phyloP scores from a whole-genome alignment of 2,797 vertebrate species.

The Fringilla coelebs region DNA sequence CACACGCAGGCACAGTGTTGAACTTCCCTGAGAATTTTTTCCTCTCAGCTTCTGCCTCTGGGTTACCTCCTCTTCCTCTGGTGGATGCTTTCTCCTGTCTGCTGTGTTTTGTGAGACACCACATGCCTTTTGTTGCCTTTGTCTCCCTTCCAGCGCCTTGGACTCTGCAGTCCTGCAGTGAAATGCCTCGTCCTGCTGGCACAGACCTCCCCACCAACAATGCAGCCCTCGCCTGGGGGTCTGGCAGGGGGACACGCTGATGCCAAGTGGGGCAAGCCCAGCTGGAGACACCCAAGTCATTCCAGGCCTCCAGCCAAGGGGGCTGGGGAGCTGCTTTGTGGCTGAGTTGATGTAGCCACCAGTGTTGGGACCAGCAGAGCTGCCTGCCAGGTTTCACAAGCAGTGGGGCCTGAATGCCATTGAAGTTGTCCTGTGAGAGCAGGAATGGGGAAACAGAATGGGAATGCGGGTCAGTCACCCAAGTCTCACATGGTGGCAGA shows the following conservation, averaged over 20 bases:
- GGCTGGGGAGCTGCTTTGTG: slow-evolving; percentile 7
- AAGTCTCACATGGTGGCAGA: neutral
- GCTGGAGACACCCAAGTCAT: slow-evolving; percentile 38
- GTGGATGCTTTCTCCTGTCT: neutral
- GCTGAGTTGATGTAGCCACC: neutral
- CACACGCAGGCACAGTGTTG: neutral
- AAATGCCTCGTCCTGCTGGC: slow-evolving; percentile 26
- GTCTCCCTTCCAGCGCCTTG: slow-evolving; percentile 34
- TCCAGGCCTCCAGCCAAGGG: slow-evolving; percentile 66
- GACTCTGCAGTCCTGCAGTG: neutral
- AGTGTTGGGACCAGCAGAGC: neutral
- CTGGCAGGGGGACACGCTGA: neutral
- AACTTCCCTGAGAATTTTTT: neutral
- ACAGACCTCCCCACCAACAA: slow-evolving; percentile 25
- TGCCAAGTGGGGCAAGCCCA: slow-evolving; percentile 55
- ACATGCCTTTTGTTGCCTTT: slow-evolving; percentile 49
- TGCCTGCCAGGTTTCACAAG: slow-evolving; percentile 31
- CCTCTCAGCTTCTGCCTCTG: neutral
- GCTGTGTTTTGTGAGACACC: neutral
- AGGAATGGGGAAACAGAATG: neutral
- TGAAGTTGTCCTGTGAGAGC: neutral
- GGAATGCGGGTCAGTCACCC: neutral
- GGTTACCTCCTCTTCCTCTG: neutral
- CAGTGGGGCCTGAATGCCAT: neutral
- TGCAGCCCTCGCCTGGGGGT: neutral